phyloP scores from a whole-genome alignment of 2,113 vertebrate species.

The Tenebrosternarchus preto region DNA sequence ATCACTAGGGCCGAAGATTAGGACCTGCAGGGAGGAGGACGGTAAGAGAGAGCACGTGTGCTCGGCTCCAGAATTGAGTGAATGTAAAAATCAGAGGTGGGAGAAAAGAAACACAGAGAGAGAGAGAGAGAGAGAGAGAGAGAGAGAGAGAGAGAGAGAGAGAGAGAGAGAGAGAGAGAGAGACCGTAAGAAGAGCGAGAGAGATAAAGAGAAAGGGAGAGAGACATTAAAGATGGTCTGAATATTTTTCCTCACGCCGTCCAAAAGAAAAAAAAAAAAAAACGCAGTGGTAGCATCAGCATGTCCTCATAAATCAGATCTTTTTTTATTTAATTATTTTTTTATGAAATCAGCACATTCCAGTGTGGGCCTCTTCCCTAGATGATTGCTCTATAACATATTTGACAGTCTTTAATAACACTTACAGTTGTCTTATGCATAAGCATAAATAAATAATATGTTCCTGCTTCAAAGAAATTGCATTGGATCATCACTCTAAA shows the following conservation, averaged over 20 bases:
- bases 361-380: neutral
- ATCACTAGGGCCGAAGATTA: constrained; percentile 59
- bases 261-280: constrained; percentile 46
- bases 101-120: neutral
- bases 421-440: constrained; percentile 31
- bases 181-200: neutral
- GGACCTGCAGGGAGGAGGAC: constrained; percentile 12
- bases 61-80: constrained; percentile 38
- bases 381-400: constrained; percentile 22
- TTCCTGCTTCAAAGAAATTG: constrained; percentile 18
- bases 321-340: no score
- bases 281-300: constrained; percentile 28
- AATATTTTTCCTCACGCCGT: constrained; percentile 45
- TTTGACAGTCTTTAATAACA: constrained; percentile 43
- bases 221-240: constrained; percentile 27
- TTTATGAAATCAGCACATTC: constrained; percentile 49
- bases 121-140: neutral
- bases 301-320: constrained; percentile 41
- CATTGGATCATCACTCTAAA: neutral
- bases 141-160: neutral
- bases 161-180: neutral
- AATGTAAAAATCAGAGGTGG: neutral
- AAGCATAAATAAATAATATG: constrained; percentile 36
- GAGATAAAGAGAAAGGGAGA: neutral
- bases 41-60: constrained; percentile 34